These are phyloP conservation scores for Pangasianodon gigas DNA, from an alignment of 2,113 vertebrate species.

Conservation along the genomic window DNA sequence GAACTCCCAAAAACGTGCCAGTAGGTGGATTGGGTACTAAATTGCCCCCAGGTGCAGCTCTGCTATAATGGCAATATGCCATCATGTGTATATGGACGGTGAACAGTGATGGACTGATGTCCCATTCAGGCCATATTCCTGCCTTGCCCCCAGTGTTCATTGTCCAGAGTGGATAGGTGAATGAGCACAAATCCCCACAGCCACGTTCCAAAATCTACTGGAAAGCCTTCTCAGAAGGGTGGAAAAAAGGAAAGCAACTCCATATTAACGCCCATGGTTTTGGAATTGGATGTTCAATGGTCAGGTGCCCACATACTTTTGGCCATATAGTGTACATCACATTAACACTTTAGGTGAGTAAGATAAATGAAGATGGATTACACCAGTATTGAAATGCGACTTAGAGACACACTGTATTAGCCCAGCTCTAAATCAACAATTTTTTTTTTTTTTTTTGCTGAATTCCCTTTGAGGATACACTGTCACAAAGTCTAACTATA, in stretches of 20 bases:
- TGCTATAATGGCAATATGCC: neutral
- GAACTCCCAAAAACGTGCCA: neutral
- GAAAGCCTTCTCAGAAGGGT: neutral
- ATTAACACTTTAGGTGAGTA: neutral
- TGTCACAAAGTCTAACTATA: neutral
- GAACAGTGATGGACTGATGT: too few relatives aligned
- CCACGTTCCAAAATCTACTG: neutral
- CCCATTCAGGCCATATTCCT: neutral
- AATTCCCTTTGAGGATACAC: neutral
- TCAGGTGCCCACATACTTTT: neutral
- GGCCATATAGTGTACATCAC: neutral
- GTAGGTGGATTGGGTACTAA: neutral
- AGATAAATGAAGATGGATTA: neutral
- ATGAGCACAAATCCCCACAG: neutral
- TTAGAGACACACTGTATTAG: neutral
- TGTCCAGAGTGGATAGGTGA: neutral
- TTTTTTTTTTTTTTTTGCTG: neutral
- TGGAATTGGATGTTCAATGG: neutral
- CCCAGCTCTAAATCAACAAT: neutral
- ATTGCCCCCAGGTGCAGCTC: neutral
- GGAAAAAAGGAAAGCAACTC: neutral
- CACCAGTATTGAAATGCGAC: neutral
- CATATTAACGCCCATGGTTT: neutral
- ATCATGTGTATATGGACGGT: neutral
- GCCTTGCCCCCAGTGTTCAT: too few relatives aligned